Evolutionary conservation across 2,113 vertebrate species (phyloP).

Genomic region (Elachura formosa): DNA sequence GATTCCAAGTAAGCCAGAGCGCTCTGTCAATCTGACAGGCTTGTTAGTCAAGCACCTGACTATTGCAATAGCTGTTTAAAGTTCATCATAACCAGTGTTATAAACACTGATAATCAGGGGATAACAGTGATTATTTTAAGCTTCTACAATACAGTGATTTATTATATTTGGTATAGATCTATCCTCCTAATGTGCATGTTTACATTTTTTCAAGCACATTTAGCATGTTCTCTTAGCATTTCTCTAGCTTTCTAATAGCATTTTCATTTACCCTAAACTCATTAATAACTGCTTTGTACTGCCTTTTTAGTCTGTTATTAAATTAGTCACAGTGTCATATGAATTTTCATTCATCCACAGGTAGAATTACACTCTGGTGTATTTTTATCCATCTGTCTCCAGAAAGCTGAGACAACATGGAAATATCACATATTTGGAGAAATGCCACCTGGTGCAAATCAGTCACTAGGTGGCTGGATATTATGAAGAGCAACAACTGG

Average conservation of each 20-base stretch:
- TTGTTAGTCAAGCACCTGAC: background rate
- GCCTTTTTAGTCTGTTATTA: background rate
- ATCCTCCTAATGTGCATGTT: background rate
- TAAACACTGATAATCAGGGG: background rate
- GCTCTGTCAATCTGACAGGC: background rate
- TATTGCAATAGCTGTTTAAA: background rate
- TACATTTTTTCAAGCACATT: background rate
- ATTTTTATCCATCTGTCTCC: slow-evolving; percentile 64
- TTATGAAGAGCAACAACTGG: slow-evolving; percentile 30
- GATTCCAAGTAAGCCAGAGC: background rate
- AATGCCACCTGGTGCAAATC: slow-evolving; percentile 58
- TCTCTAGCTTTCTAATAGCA: background rate
- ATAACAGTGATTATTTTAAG: background rate
- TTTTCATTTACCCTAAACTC: background rate
- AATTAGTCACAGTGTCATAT: background rate
- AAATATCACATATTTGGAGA: slow-evolving; percentile 61
- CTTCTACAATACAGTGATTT: background rate
- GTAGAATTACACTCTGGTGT: slow-evolving; percentile 8
- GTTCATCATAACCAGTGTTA: background rate
- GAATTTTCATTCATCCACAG: background rate
- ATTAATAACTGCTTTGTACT: background rate
- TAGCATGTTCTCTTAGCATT: background rate
- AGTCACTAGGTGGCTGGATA: slow-evolving; percentile 44
- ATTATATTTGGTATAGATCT: background rate
- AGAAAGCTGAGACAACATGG: slow-evolving; percentile 58